Evolutionary conservation across 2,797 vertebrate species (phyloP), one percentile per base, ranked within the genome.

Genomic region (Pipistrellus nathusii): DNA sequence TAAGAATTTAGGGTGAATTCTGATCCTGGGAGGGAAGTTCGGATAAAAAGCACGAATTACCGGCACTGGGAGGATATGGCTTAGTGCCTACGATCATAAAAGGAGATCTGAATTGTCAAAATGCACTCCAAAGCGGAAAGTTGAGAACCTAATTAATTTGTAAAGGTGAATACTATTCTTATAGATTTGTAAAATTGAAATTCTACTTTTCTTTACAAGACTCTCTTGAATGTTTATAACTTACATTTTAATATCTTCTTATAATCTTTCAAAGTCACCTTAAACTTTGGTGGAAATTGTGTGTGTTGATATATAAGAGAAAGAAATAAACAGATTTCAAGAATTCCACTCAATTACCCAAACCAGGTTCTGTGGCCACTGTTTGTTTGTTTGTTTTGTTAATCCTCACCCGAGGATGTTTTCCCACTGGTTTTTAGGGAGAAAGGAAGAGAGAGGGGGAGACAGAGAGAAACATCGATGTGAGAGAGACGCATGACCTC

Each of bases 171-270:
- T 44, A 78, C 8, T 73, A 27, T 32, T 85, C 80, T 68, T 44
- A 62, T 88, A 55, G 89, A 85, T 73, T 55, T 55, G 11, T 66
- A 64, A 78, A 68, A 53, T 66, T 87, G 25, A 90, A 66, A 55
- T 53, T 11, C 51, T 57, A 78, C 35, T 85, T 55, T 41, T 32
- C 32, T 69, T 88, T 84, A 46, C 11, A 72, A 72, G 10, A 78
- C 41, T 48, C n/a, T 41, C 11, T 68, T 93, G 46, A 51, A 18
- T 18, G 83, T 88, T 77, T 72, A 64, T n/a, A n/a, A 64, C 3
- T 46, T 41, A n/a, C 5, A 64, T 46, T 46, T 30, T 55, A 55
- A 55, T 30, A 44, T 81, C 8, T 72, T 78, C 7, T 93, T 72
- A 69, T 62, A 84, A 92, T 92, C 83, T 27, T 32, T 90, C 81